Evolutionary conservation across 2,888 invertebrate species (phyloP), one percentile per base, ranked within the genome.

Genomic region (Villa cingulata): DNA sequence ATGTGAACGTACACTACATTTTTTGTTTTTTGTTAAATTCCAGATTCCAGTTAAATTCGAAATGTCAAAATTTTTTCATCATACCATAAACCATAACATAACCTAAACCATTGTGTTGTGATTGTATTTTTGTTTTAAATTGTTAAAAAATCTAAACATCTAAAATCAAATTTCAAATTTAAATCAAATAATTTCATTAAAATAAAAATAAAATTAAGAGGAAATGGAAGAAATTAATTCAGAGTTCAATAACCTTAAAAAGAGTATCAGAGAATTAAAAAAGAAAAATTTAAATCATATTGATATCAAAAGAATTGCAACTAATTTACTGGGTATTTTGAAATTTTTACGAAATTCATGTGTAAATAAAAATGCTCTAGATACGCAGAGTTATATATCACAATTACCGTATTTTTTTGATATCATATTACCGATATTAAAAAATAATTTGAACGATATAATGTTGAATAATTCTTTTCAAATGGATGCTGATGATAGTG

Each of bases 321-420:
- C 29, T 12, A 9, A 32, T 32, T 6, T 23, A 23, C 4, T 32
- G 12, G 12, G 12, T 12, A 32, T 12, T 32, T 32, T 32, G 12
- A 54, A 50, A 48, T 20, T 32, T 1, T 41, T 58, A 10, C 51
- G 58, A 12, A 57, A 57, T 49, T 29, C 52, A 0, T 57, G 56
- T 45, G 54, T 55, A 9, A 32, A n/a, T n/a, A n/a, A n/a, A n/a
- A n/a, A 36, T 7, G 53, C 54, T 14, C n/a, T 46, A 1, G 7
- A 41, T 0, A 48, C 53, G 38, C 57, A 58, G 37, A 19, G 47
- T n/a, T 20, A 45, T 19, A 51, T 57, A 17, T 52, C 51, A 9
- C 47, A 49, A 3, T 50, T 37, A 18, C 16, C 37, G 1, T 4
- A 37, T 16, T 37, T 37, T 18, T 37, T 37, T 15, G 10, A 16